Percentiles rank a stretch among this genome's conserved stretches.
These are phyloP conservation scores for Trichogramma pretiosum DNA, from an alignment of 1,140 invertebrate species.

Conservation along the genomic window DNA sequence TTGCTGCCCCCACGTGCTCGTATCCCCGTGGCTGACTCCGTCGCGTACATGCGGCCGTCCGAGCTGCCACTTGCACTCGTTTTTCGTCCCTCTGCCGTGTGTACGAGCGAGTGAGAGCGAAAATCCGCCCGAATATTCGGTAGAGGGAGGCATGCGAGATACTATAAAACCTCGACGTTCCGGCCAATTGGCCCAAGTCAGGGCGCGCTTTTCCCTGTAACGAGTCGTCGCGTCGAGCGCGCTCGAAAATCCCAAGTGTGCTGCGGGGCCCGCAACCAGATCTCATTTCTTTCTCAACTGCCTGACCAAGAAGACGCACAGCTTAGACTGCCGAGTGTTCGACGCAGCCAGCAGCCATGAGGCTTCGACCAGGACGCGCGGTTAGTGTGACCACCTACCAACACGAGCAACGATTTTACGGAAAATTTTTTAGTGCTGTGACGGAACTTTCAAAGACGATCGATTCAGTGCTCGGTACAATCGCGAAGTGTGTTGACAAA, in stretches of 20 bases:
- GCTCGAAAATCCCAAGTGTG: slow-evolving; percentile 10
- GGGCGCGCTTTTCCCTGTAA: slow-evolving; percentile 40
- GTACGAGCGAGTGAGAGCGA: slow-evolving; percentile 17
- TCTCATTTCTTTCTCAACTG: not conserved
- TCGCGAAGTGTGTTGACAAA: too few relatives aligned
- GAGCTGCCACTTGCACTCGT: not conserved
- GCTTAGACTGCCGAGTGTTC: not conserved
- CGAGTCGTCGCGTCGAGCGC: slow-evolving; percentile 12
- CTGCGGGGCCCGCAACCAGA: not conserved
- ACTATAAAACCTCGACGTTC: slow-evolving; percentile 46
- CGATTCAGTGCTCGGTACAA: too few relatives aligned
- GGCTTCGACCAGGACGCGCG: slow-evolving; percentile 42
- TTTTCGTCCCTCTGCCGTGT: slow-evolving; percentile 7
- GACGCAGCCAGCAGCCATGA: slow-evolving; percentile 29
- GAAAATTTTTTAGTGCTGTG: too few relatives aligned
- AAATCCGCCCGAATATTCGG: too few relatives aligned
- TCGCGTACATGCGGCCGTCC: too few relatives aligned
- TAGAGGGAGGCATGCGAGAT: slow-evolving; percentile 41
- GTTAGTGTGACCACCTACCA: slow-evolving; percentile 34
- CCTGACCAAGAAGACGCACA: not conserved
- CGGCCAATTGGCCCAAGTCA: slow-evolving; percentile 43
- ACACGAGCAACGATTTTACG: too few relatives aligned
- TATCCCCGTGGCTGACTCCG: too few relatives aligned
- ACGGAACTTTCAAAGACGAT: too few relatives aligned
- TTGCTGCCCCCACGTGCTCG: too few relatives aligned